Evolutionary conservation across 2,797 vertebrate genomes (phyloP).

Genomic region (Hypotaenidia philippensis): DNA sequence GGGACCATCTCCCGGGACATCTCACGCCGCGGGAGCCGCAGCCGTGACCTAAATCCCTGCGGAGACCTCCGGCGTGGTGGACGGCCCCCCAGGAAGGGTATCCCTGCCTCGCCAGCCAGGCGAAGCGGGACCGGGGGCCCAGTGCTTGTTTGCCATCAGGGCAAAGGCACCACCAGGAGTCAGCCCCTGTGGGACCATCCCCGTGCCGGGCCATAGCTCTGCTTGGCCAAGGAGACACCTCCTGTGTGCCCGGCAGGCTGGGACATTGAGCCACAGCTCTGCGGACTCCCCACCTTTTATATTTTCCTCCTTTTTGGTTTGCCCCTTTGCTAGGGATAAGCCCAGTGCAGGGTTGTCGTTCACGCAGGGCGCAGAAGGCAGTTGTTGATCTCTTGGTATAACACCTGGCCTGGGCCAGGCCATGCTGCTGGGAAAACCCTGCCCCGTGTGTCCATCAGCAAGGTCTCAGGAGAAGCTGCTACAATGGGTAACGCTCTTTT

Average conservation of each 20-base stretch:
- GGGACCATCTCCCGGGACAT: neutral
- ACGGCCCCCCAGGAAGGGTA: neutral
- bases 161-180: neutral
- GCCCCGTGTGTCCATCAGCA: fast-evolving
- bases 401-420: neutral
- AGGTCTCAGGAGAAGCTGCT: neutral
- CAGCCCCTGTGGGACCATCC: neutral
- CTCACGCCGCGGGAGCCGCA: neutral
- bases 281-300: neutral
- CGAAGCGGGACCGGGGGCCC: neutral
- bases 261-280: neutral
- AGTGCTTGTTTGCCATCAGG: no score
- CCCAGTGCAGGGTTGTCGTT: fast-evolving
- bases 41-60: neutral
- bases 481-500: neutral
- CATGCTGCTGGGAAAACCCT: neutral
- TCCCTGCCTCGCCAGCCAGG: neutral
- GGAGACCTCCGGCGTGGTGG: neutral
- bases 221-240: neutral
- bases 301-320: neutral
- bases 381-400: neutral
- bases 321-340: neutral
- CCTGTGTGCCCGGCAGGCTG: neutral
- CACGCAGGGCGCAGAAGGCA: neutral
- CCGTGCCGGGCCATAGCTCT: no score